Percentiles rank a stretch among this genome's conserved stretches.
These are phyloP conservation scores for Betta splendens DNA, from an alignment of 2,797 vertebrate genomes.

Conservation along the genomic window DNA sequence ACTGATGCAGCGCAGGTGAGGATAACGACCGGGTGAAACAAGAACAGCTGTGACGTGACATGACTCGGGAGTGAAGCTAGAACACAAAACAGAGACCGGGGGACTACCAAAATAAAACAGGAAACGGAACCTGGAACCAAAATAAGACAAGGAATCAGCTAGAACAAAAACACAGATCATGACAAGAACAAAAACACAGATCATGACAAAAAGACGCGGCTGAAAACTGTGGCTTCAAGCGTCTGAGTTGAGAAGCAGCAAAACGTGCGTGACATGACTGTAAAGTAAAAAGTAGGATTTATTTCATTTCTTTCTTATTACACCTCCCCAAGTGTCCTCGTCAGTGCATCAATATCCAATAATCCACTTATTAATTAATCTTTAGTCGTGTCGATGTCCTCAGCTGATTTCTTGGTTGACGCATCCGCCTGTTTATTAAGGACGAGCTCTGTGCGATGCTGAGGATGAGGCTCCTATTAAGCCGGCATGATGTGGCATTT, in stretches of 20 bases:
- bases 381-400: slow-evolving; percentile 24
- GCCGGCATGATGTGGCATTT: slow-evolving; percentile 58
- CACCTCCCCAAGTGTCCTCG: slow-evolving; percentile 4
- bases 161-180: too few relatives aligned
- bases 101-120: too few relatives aligned
- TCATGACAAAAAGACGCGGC: too few relatives aligned
- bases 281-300: neutral
- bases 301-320: neutral
- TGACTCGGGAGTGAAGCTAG: too few relatives aligned
- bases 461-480: slow-evolving; percentile 50
- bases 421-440: slow-evolving; percentile 39
- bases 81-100: too few relatives aligned
- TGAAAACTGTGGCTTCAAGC: slow-evolving; percentile 1
- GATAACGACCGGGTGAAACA: too few relatives aligned
- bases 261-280: neutral
- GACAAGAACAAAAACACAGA: too few relatives aligned
- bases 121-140: too few relatives aligned
- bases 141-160: too few relatives aligned
- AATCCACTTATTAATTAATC: slow-evolving; percentile 42
- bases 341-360: slow-evolving; percentile 25
- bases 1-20: too few relatives aligned
- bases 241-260: too few relatives aligned
- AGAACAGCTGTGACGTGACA: too few relatives aligned
- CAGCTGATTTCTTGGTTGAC: slow-evolving; percentile 34
- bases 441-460: slow-evolving; percentile 31